Evolutionary conservation across 2,797 vertebrate genomes (phyloP).

Genomic region (Microchirus variegatus): DNA sequence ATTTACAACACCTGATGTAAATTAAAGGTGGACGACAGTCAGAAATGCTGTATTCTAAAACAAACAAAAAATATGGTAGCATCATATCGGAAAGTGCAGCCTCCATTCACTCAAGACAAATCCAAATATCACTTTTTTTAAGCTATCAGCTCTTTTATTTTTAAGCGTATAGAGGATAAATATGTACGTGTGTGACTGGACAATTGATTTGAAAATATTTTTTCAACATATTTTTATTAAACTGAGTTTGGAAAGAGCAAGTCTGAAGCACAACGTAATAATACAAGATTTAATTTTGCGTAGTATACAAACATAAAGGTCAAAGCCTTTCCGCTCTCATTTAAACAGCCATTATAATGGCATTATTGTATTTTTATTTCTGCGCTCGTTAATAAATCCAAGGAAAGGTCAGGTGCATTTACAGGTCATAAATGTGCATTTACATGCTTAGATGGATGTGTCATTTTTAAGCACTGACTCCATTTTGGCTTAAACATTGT

Average conservation of each 20-base stretch:
- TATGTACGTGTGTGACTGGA: no score
- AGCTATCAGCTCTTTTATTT: no score
- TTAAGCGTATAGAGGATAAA: no score
- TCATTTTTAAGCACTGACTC: constrained; percentile 7
- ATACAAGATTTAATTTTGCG: background rate
- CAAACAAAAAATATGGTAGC: no score
- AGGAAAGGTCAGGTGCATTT: background rate
- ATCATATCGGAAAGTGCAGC: no score
- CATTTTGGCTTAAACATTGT: constrained; percentile 20
- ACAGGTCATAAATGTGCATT: background rate
- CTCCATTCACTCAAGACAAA: no score
- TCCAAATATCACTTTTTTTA: no score
- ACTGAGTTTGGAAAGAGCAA: background rate
- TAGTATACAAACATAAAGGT: background rate
- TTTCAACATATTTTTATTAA: no score
- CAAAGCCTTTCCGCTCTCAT: background rate
- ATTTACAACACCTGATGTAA: no score
- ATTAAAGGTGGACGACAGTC: no score
- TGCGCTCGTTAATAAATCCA: background rate
- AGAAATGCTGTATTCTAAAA: no score
- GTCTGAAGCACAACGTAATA: background rate
- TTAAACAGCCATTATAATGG: background rate
- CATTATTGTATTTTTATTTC: constrained; percentile 2
- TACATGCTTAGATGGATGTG: background rate
- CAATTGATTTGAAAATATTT: no score